Evolutionary conservation across 37 sponge, comb jelly and placozoan genomes (phyloP).

Genomic region (Aphrocallistes beatrix): DNA sequence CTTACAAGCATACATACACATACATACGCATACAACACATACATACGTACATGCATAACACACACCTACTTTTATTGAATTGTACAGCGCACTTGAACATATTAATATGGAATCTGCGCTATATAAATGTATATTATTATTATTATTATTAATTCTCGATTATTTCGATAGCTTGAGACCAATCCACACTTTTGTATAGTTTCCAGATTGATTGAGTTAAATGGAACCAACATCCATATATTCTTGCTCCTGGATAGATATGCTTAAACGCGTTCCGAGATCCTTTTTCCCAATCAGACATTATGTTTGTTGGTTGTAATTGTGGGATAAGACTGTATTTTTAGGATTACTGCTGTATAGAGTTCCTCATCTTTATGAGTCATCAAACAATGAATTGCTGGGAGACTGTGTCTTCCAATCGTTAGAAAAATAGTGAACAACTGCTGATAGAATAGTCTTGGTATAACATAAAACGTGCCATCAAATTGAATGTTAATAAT

Average conservation of each 20-base stretch:
- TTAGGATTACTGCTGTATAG: too few relatives aligned
- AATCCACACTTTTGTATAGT: not conserved
- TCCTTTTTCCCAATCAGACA: not conserved
- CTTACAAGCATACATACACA: too few relatives aligned
- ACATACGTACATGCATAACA: too few relatives aligned
- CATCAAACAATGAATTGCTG: too few relatives aligned
- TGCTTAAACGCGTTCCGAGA: not conserved
- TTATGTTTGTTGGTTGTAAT: too few relatives aligned
- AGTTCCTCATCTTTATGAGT: too few relatives aligned
- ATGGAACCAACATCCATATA: not conserved
- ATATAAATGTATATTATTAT: too few relatives aligned
- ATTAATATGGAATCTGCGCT: too few relatives aligned
- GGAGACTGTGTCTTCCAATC: not conserved
- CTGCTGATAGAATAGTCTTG: not conserved
- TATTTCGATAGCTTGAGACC: not conserved
- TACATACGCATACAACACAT: too few relatives aligned
- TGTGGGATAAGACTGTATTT: not conserved
- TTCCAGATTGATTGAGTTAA: not conserved
- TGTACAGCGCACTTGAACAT: too few relatives aligned
- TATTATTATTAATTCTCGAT: not conserved
- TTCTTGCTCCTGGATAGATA: not conserved
- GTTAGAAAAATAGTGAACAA: not conserved
- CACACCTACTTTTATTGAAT: too few relatives aligned
- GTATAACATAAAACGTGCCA: conserved; percentile 12
- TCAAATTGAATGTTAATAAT: not conserved